A percentile compares a stretch with the other conserved stretches of the same genome.
Evolutionary conservation across 1,140 invertebrate genomes (phyloP).

Genomic region (Centruroides sculpturatus): DNA sequence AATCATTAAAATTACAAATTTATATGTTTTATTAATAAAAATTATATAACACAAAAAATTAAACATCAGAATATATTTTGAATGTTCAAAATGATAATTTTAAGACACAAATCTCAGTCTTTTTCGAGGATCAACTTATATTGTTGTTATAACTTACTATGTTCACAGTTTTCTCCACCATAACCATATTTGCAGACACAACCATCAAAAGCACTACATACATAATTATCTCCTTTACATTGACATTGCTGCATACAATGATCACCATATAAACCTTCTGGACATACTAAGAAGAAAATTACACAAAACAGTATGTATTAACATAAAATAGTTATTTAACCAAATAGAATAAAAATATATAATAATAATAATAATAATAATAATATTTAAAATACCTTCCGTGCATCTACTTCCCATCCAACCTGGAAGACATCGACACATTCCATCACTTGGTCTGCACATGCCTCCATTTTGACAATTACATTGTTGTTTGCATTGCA

Average conservation of each 20-base stretch:
- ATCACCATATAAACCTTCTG: slow-evolving; percentile 74
- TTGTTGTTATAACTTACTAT: slow-evolving; percentile 8
- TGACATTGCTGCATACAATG: slow-evolving; percentile 59
- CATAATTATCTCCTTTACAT: slow-evolving; percentile 57
- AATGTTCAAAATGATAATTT: neutral
- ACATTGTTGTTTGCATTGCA: slow-evolving; percentile 31
- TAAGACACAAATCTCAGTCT: neutral
- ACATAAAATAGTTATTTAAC: neutral
- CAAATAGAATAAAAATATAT: neutral
- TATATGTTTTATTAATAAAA: no score
- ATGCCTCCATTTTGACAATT: slow-evolving; percentile 31
- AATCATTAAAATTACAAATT: no score
- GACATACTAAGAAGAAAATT: slow-evolving; percentile 40
- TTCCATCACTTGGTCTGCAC: slow-evolving; percentile 38
- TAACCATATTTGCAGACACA: slow-evolving; percentile 66
- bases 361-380: neutral
- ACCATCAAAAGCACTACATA: slow-evolving; percentile 62
- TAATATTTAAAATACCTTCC: slow-evolving; percentile 17
- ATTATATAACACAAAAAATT: no score
- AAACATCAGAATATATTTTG: no score
- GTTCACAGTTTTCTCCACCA: slow-evolving; percentile 36
- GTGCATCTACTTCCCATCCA: slow-evolving; percentile 32
- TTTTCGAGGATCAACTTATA: neutral
- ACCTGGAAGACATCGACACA: slow-evolving; percentile 66
- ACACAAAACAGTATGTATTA: neutral